A percentile compares a stretch with the other conserved stretches of the same genome.
phyloP scores from a whole-genome alignment of 2,113 vertebrate genomes.

The Cyphomyrus plagiostoma region DNA sequence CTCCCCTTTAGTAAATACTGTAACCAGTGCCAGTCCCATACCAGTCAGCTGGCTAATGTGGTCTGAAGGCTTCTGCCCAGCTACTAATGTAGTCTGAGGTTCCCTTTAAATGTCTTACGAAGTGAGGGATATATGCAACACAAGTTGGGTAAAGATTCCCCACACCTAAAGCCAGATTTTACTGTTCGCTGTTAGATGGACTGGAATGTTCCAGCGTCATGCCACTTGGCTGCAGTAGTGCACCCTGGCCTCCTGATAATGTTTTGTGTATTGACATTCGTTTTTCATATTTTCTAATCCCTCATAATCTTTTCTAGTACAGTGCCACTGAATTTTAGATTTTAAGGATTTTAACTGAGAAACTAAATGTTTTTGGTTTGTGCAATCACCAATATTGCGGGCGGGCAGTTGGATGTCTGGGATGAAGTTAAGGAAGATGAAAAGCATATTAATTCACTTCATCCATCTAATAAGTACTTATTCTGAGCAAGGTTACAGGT shows the following conservation, averaged over 20 bases:
- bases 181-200: not conserved
- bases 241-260: not conserved
- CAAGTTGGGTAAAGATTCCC: not conserved
- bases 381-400: not conserved
- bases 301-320: not conserved
- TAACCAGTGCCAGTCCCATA: not conserved
- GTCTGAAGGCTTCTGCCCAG: not conserved
- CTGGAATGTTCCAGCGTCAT: not conserved
- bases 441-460: not conserved
- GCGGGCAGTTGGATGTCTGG: not conserved
- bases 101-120: not conserved
- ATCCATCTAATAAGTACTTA: not conserved
- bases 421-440: not conserved
- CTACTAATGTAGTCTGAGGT: not conserved
- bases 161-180: not conserved
- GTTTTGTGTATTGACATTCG: not conserved
- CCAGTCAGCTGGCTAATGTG: slow-evolving; percentile 16
- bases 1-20: not conserved
- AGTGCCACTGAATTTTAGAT: not conserved
- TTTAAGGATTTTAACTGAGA: not conserved
- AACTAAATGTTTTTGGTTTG: not conserved
- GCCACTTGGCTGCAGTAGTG: not conserved
- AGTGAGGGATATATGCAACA: not conserved
- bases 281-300: not conserved
- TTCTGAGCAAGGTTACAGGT: not conserved